Conservation (phyloP, 2,888 invertebrate species). For the Oscheius sp. region DNA sequence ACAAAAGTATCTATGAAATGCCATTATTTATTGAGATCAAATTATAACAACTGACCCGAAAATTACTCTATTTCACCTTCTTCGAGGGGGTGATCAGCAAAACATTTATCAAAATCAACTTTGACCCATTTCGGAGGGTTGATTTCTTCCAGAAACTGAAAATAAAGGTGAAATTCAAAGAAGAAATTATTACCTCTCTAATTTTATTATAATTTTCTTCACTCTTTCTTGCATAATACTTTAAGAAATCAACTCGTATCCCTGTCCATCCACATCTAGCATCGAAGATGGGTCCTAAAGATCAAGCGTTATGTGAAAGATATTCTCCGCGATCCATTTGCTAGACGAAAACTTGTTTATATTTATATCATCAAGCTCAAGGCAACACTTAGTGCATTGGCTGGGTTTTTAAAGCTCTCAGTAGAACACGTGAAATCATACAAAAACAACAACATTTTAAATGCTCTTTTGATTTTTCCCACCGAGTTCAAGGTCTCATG, state of each 20-base stretch:
- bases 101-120: neutral
- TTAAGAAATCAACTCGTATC: neutral
- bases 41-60: neutral
- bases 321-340: no score
- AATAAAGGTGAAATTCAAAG: neutral
- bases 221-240: neutral
- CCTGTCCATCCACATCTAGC: neutral
- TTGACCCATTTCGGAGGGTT: neutral
- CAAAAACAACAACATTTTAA: no score
- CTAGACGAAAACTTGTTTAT: no score
- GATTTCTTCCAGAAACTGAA: neutral
- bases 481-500: no score
- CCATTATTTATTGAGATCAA: neutral
- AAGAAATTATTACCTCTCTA: neutral
- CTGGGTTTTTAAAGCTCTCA: neutral
- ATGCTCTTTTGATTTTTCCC: no score
- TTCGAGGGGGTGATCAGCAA: neutral
- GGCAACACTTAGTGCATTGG: no score
- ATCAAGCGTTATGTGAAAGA: neutral
- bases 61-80: neutral
- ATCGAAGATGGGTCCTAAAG: constrained; percentile 12
- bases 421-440: no score
- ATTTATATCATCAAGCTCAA: no score
- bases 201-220: constrained; percentile 1
- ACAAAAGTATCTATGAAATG: neutral